Percentiles rank a stretch among this genome's conserved stretches.
Conservation (phyloP, 2,888 invertebrate species). For the Netelia virgata region DNA sequence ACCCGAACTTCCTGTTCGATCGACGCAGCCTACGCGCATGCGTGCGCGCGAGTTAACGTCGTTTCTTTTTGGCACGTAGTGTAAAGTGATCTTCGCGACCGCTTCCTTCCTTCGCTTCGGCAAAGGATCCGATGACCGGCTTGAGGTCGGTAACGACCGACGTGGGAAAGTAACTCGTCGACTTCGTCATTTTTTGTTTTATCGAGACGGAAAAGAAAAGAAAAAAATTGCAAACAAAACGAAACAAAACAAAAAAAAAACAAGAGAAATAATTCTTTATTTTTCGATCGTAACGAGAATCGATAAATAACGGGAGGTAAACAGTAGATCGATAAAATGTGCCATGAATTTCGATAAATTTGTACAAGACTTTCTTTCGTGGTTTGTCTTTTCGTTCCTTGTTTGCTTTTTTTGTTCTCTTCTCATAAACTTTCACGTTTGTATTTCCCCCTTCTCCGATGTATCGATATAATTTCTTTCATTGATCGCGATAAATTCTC, state of each 20-base stretch:
- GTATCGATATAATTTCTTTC: slow-evolving; percentile 30
- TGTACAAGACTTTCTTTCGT: too few relatives aligned
- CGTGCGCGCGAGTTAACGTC: slow-evolving; percentile 11
- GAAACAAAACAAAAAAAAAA: too few relatives aligned
- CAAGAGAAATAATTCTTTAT: too few relatives aligned
- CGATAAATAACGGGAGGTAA: too few relatives aligned
- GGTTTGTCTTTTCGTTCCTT: slow-evolving; percentile 8
- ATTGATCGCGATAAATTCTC: slow-evolving; percentile 30
- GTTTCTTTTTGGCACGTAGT: slow-evolving; percentile 73
- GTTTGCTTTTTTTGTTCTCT: not conserved
- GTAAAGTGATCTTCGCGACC: slow-evolving; percentile 84
- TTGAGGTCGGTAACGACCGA: slow-evolving; percentile 84
- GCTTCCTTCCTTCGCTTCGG: slow-evolving; percentile 82
- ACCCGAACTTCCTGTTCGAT: slow-evolving; percentile 12
- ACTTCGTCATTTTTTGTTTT: slow-evolving; percentile 74
- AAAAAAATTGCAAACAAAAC: not conserved
- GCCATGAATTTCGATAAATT: too few relatives aligned
- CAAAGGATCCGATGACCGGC: slow-evolving; percentile 83
- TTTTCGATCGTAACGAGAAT: too few relatives aligned
- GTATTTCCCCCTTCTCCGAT: slow-evolving; percentile 6
- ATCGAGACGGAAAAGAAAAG: not conserved
- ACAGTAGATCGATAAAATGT: not conserved
- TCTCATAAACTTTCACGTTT: slow-evolving; percentile 4
- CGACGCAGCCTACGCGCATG: slow-evolving; percentile 6
- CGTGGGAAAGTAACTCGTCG: slow-evolving; percentile 83